phyloP scores from a whole-genome alignment of 2,113 vertebrate genomes.

The Pelodiscus sinensis region DNA sequence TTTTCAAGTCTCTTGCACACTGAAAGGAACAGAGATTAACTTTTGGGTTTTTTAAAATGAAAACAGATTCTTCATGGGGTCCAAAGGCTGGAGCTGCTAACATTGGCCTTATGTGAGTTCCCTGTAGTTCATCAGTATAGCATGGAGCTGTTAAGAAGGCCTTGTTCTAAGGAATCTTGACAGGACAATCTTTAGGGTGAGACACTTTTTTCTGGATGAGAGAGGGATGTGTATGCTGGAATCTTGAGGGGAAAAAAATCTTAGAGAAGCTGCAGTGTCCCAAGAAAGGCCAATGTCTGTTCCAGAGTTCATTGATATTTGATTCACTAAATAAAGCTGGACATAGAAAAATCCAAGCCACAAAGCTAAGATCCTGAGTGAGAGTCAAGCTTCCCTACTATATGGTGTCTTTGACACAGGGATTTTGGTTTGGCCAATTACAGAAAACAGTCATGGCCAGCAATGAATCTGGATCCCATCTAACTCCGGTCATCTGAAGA shows the following conservation, averaged over 20 bases:
- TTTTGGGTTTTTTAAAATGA: neutral
- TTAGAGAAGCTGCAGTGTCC: neutral
- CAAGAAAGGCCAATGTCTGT: neutral
- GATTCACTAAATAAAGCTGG: neutral
- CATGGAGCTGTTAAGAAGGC: neutral
- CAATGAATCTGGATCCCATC: neutral
- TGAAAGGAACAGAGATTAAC: neutral
- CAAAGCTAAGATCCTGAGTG: neutral
- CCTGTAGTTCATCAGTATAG: neutral
- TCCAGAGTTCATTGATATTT: neutral
- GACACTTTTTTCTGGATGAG: neutral
- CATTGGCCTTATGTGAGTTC: neutral
- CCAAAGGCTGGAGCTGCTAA: neutral
- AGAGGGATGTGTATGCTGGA: neutral
- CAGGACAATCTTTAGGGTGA: neutral
- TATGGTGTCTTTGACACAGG: accelerated
- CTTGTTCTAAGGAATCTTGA: neutral
- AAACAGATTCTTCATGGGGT: neutral
- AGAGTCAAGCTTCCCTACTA: neutral
- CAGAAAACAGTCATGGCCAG: neutral
- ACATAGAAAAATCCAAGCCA: neutral
- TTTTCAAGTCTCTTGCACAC: neutral
- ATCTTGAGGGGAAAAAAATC: neutral
- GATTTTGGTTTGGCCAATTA: neutral
- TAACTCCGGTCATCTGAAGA: too few relatives aligned